phyloP scores from a whole-genome alignment of 2,888 invertebrate species.

The Tenodera sinensis region DNA sequence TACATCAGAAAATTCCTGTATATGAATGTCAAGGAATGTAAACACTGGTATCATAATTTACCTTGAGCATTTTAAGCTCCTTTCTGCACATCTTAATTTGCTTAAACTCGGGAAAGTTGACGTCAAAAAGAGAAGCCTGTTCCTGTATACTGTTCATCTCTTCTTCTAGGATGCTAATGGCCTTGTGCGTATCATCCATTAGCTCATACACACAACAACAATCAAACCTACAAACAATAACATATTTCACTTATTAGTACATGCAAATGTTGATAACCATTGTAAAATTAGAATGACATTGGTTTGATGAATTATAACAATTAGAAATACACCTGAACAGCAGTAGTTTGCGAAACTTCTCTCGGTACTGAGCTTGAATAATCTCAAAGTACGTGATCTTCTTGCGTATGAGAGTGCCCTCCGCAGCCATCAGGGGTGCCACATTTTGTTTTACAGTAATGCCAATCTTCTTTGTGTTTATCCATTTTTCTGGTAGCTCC shows the following conservation, averaged over 20 bases:
- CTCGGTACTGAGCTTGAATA: constrained; percentile 70
- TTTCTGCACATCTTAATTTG: constrained; percentile 69
- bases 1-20: too few relatives aligned
- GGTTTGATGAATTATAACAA: neutral
- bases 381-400: constrained; percentile 77
- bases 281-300: too few relatives aligned
- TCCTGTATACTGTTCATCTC: constrained; percentile 63
- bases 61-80: constrained; percentile 72
- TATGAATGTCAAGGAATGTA: too few relatives aligned
- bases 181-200: constrained; percentile 65
- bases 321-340: constrained; percentile 45
- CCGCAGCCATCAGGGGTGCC: constrained; percentile 82
- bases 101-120: constrained; percentile 78
- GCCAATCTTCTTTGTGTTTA: constrained; percentile 76
- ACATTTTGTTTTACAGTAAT: constrained; percentile 81
- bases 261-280: too few relatives aligned
- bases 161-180: constrained; percentile 63
- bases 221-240: constrained; percentile 52
- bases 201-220: constrained; percentile 65
- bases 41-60: constrained; percentile 37
- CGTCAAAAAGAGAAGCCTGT: constrained; percentile 80
- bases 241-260: neutral
- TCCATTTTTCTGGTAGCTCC: constrained; percentile 86
- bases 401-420: constrained; percentile 82
- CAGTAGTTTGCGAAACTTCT: constrained; percentile 59